Evolutionary conservation across 1,140 invertebrate species (phyloP), one percentile per base, ranked within the genome.

Genomic region (Psilanteris sp.): DNA sequence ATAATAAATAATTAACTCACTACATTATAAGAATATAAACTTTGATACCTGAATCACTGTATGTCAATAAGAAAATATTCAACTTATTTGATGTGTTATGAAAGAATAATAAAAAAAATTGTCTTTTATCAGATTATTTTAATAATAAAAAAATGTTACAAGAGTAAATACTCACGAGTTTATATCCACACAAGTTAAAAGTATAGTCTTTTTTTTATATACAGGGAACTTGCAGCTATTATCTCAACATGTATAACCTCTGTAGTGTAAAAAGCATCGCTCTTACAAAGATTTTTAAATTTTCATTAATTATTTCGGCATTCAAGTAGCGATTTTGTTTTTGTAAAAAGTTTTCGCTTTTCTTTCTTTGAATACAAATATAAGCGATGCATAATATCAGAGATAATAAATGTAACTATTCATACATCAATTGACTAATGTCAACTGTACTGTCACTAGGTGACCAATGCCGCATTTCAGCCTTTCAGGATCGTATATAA

Each of bases 401-500:
- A 50, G 66, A 29, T 61, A 13, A 57, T 59, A 50, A 68, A 66
- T 50, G 34, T 59, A 9, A 57, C 64, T 55, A 67, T 67, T 67
- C 50, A 57, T 57, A 9, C 50, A 44, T 46, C 50, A 67, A 67
- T 67, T 57, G 50, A 67, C 62, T 57, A 55, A 67, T 57, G 62
- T 67, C 50, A 67, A 67, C 62, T 46, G 37, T 39, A 44, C 41
- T 48, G 41, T 55, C 62, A 48, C 37, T 54, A 44, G 46, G 36
- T 24, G 34, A 64, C 37, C 26, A 43, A 20, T 9, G 15, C 14
- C 24, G 24, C 43, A 15, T 22, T 61, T n/a, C n/a, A n/a, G n/a
- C n/a, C n/a, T n/a, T n/a, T n/a, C 55, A 46, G 39, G 55, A 20
- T 1, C 18, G 55, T 3, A 37, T 3, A 1, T 37, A 7, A 22